These are phyloP conservation scores for Heliornis fulica DNA, from an alignment of 2,113 vertebrate genomes.

Conservation along the genomic window DNA sequence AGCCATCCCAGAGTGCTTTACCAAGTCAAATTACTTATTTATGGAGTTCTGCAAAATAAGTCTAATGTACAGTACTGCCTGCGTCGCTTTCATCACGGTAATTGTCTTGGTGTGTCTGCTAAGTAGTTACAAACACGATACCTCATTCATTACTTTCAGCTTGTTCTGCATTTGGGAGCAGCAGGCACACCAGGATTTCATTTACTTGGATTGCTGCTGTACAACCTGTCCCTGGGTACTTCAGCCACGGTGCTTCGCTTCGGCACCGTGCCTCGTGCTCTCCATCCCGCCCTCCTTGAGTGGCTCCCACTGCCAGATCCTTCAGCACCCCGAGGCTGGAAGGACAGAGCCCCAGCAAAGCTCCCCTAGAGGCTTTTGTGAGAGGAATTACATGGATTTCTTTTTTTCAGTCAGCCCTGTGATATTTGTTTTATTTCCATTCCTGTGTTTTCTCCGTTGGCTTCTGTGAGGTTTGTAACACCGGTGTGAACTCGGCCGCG, in stretches of 20 bases:
- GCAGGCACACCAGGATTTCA: not conserved
- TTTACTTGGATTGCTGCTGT: not conserved
- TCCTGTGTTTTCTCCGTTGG: accelerated
- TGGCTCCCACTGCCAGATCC: not conserved
- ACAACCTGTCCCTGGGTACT: not conserved
- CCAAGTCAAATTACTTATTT: not conserved
- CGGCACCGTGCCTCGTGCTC: accelerated
- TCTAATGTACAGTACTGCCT: not conserved
- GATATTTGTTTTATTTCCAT: not conserved
- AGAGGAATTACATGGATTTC: no score
- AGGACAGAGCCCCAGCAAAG: not conserved
- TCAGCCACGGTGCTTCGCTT: accelerated
- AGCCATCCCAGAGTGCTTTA: not conserved
- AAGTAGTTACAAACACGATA: not conserved
- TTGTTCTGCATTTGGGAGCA: not conserved
- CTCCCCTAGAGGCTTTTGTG: not conserved
- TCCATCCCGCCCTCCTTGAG: accelerated
- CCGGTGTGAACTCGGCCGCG: not conserved
- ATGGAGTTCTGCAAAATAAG: not conserved
- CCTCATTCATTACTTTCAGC: not conserved
- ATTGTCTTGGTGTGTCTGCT: not conserved
- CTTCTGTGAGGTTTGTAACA: not conserved
- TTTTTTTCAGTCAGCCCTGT: no score
- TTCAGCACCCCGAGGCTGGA: not conserved
- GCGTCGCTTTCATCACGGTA: not conserved